Percentiles rank a stretch among this genome's conserved stretches.
Evolutionary conservation across 1,140 invertebrate genomes (phyloP).

Genomic region (Drosophila equinoxialis): DNA sequence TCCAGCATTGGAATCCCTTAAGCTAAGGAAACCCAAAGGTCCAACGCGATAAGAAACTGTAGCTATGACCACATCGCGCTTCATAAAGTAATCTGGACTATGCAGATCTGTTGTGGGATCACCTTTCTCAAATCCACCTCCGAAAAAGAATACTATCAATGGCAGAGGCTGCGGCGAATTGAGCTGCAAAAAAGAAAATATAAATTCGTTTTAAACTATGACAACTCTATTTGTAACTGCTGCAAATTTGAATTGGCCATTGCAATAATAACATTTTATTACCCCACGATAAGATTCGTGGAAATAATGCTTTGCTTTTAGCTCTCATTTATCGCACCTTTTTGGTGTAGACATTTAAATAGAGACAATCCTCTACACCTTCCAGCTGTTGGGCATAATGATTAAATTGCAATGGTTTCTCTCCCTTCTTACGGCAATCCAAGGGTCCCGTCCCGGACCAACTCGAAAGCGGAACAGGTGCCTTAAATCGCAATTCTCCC

Average conservation of each 20-base stretch:
- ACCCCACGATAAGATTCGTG: neutral
- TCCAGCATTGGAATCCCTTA: slow-evolving; percentile 76
- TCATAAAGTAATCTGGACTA: slow-evolving; percentile 86
- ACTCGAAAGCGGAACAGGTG: slow-evolving; percentile 83
- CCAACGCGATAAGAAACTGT: slow-evolving; percentile 84
- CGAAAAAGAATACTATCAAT: slow-evolving; percentile 85
- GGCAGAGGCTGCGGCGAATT: slow-evolving; percentile 47
- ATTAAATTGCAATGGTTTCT: slow-evolving; percentile 67
- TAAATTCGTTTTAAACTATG: neutral
- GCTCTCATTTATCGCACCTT: slow-evolving; percentile 53
- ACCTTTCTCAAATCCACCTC: slow-evolving; percentile 86
- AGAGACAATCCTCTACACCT: slow-evolving; percentile 84
- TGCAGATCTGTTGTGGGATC: slow-evolving; percentile 64
- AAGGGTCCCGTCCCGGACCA: slow-evolving; percentile 83
- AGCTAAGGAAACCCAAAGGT: slow-evolving; percentile 85
- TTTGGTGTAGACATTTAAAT: slow-evolving; percentile 84
- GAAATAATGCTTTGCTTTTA: neutral
- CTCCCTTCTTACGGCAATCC: slow-evolving; percentile 64
- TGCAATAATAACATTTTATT: neutral
- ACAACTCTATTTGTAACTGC: neutral
- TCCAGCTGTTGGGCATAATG: slow-evolving; percentile 42
- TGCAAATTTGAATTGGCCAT: neutral
- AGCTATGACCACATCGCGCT: slow-evolving; percentile 82
- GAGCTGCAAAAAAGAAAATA: slow-evolving; percentile 35
- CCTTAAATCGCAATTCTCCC: slow-evolving; percentile 86